These are phyloP conservation scores for Lycodopsis pacificus DNA, from an alignment of 2,797 vertebrate species.

Conservation along the genomic window DNA sequence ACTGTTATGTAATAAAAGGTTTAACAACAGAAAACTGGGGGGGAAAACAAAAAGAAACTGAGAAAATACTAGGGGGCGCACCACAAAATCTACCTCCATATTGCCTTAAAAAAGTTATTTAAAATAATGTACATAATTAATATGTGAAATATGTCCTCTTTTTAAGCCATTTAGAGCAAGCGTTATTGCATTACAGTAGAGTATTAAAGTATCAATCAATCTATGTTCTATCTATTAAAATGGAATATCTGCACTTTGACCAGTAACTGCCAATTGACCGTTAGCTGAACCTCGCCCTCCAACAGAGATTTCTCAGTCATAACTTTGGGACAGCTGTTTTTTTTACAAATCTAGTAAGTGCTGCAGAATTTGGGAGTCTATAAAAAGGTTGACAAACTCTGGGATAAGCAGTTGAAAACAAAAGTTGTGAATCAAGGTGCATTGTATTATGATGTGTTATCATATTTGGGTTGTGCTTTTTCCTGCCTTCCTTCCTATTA, in stretches of 20 bases:
- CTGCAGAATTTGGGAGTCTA: no score
- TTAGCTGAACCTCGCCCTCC: not conserved
- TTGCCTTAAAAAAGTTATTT: not conserved
- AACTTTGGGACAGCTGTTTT: not conserved
- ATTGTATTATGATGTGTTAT: not conserved
- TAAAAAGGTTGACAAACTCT: no score
- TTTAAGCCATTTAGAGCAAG: no score
- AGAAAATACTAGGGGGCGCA: no score
- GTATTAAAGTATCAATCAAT: no score
- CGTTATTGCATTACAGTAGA: no score
- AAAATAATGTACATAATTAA: no score
- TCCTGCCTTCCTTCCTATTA: not conserved
- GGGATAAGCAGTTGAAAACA: no score
- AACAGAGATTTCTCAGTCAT: not conserved
- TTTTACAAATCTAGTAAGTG: no score
- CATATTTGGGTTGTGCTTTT: conserved; percentile 15
- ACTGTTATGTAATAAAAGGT: not conserved
- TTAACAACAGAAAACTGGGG: not conserved
- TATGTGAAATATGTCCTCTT: no score
- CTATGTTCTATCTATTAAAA: no score
- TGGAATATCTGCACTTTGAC: not conserved
- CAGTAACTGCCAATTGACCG: not conserved
- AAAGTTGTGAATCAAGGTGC: not conserved
- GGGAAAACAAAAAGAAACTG: not conserved
- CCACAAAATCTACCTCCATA: not conserved